Evolutionary conservation across 2,113 vertebrate genomes (phyloP).

Genomic region (Tylochromis polylepis): DNA sequence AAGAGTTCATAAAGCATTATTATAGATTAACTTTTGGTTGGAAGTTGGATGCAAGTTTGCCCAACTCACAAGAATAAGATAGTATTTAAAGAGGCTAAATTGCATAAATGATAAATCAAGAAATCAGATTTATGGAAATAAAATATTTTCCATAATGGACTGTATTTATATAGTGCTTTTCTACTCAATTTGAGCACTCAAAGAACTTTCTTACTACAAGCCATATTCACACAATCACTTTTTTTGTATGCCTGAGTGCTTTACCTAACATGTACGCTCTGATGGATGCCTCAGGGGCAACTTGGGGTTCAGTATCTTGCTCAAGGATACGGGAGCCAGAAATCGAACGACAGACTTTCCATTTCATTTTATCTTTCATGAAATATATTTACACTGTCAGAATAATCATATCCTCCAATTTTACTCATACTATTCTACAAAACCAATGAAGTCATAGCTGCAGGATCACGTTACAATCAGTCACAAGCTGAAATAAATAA

Average conservation of each 20-base stretch:
- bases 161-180: neutral
- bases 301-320: neutral
- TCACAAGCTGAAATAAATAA: neutral
- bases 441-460: neutral
- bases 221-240: neutral
- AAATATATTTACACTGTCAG: neutral
- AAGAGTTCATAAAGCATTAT: neutral
- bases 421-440: neutral
- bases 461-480: neutral
- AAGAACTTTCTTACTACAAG: neutral
- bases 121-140: too few relatives aligned
- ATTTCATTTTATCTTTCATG: neutral
- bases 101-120: too few relatives aligned
- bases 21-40: neutral
- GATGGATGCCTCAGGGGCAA: neutral
- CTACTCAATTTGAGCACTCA: neutral
- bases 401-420: neutral
- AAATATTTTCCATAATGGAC: too few relatives aligned
- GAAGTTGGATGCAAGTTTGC: neutral
- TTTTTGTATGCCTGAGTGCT: neutral
- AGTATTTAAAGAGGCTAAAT: too few relatives aligned
- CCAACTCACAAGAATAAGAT: neutral
- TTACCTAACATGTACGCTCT: neutral
- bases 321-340: neutral
- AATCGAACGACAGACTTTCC: neutral